These are phyloP conservation scores for Griposia aprilina DNA, from an alignment of 2,888 invertebrate genomes.

Conservation along the genomic window DNA sequence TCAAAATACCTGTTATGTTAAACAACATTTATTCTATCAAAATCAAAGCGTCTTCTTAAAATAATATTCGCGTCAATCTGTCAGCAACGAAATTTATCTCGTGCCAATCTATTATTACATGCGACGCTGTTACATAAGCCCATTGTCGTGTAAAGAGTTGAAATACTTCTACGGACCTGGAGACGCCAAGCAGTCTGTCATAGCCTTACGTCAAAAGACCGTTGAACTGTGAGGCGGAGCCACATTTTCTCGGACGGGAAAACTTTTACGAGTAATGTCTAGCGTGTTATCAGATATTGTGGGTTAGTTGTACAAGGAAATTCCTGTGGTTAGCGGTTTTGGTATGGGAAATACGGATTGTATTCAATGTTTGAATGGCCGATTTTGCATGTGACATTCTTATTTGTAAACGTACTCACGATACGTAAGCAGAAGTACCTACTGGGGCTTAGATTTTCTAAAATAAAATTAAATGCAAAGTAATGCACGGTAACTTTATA, in stretches of 20 bases:
- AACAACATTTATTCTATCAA: constrained; percentile 8
- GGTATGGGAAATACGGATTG: not conserved
- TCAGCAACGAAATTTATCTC: constrained; percentile 36
- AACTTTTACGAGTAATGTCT: constrained; percentile 41
- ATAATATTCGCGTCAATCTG: constrained; percentile 24
- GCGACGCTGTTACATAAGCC: constrained; percentile 41
- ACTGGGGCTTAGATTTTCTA: not conserved
- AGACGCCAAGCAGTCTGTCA: constrained; percentile 66
- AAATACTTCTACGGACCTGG: constrained; percentile 50
- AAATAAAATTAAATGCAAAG: not conserved
- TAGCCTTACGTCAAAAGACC: constrained; percentile 59
- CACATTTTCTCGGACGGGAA: constrained; percentile 53
- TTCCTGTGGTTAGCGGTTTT: constrained; percentile 25
- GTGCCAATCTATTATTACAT: constrained; percentile 47
- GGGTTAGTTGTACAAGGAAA: constrained; percentile 24
- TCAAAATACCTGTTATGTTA: not conserved
- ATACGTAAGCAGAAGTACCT: not conserved
- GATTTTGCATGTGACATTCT: not conserved
- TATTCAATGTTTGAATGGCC: constrained; percentile 6
- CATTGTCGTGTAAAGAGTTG: constrained; percentile 53
- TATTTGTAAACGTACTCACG: not conserved
- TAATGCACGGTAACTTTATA: not conserved
- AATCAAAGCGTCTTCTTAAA: constrained; percentile 3
- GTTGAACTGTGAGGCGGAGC: constrained; percentile 47
- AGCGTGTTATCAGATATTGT: constrained; percentile 21